Evolutionary conservation across 2,888 invertebrate species (phyloP).

Genomic region (Drosophila macrospina): DNA sequence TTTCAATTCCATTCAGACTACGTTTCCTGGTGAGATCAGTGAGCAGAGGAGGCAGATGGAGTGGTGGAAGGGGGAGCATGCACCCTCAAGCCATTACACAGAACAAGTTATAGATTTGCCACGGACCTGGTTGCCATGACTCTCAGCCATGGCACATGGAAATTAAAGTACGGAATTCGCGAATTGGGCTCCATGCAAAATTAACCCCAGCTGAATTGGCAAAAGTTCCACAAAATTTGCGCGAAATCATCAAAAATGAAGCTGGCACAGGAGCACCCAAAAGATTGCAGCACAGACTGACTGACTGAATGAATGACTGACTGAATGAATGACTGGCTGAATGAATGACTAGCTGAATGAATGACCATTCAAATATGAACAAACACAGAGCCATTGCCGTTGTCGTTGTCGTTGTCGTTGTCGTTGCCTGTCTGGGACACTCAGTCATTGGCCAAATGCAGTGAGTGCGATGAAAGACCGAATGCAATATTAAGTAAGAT

Average conservation of each 20-base stretch:
- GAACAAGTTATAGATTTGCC: constrained; percentile 58
- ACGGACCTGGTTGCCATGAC: constrained; percentile 23
- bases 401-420: background rate
- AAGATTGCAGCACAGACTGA: constrained; percentile 9
- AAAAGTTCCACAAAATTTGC: background rate
- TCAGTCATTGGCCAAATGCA: constrained; percentile 23
- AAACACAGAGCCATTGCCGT: background rate
- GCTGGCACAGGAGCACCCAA: constrained; percentile 12
- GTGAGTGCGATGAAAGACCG: constrained; percentile 7
- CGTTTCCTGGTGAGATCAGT: background rate
- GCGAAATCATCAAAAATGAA: constrained; percentile 28
- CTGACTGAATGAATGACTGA: constrained; percentile 16
- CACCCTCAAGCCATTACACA: too few species aligned
- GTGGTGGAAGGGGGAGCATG: background rate
- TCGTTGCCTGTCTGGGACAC: background rate
- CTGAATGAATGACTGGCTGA: constrained; percentile 14
- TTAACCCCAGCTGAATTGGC: constrained; percentile 14
- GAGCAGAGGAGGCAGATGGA: background rate
- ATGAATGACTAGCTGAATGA: constrained; percentile 16
- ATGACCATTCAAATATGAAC: constrained; percentile 7
- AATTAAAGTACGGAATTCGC: constrained; percentile 25
- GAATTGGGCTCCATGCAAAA: constrained; percentile 37
- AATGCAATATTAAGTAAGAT: constrained; percentile 51
- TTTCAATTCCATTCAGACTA: too few species aligned
- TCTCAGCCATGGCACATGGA: constrained; percentile 10